A percentile compares a stretch with the other conserved stretches of the same genome.
These are phyloP conservation scores for Entomobrya proxima DNA, from an alignment of 2,888 invertebrate genomes.

Conservation along the genomic window DNA sequence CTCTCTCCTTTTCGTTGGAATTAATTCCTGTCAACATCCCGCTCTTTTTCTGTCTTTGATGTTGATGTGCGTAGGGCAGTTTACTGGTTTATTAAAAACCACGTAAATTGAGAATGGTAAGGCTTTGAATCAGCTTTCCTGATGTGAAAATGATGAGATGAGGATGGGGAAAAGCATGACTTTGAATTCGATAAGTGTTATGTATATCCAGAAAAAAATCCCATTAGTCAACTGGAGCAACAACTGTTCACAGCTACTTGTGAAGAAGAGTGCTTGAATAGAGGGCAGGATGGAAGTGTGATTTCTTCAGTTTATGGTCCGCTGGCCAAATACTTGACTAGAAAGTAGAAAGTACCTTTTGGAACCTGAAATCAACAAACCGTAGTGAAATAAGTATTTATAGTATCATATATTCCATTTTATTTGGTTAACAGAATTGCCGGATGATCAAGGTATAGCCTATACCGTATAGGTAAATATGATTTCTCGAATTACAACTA, in stretches of 20 bases:
- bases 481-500: no score
- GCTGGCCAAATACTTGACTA: background rate
- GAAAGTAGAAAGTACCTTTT: no score
- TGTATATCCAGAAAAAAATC: no score
- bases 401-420: no score
- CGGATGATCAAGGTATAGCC: no score
- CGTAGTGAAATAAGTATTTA: no score
- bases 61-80: background rate
- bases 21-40: conserved; percentile 52
- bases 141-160: conserved; percentile 45
- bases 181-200: background rate
- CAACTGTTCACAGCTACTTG: conserved; percentile 10
- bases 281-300: background rate
- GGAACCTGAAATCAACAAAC: no score
- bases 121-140: background rate
- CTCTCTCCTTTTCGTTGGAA: conserved; percentile 12
- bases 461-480: no score
- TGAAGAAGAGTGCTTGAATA: background rate
- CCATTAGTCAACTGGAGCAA: background rate
- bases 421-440: no score
- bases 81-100: background rate
- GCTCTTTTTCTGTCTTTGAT: background rate
- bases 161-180: background rate
- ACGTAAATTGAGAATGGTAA: background rate
- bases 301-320: no score